Base-by-base conservation (phyloP, 2,797 vertebrate species). In the Malacoctenus gilli region DNA sequence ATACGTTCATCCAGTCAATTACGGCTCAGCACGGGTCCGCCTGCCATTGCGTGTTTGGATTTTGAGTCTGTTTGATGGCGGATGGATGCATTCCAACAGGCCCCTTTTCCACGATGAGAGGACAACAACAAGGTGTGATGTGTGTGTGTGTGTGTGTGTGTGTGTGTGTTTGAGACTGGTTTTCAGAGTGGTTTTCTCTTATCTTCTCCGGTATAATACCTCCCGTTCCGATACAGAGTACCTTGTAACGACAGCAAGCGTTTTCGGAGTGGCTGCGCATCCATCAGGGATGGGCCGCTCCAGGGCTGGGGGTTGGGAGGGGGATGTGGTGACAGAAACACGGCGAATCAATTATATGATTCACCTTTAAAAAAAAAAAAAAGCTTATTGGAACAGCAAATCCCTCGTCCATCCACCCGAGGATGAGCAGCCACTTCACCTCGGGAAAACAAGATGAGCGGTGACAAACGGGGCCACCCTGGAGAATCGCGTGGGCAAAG, bases 281-380 rank as follows among this genome's bases (percentile, higher is more conserved):
- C 49, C 50, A 52, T 57, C 53, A 9, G 44, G 39, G 56, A 56
- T 60, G n/a, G n/a, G n/a, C n/a, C n/a, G n/a, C n/a, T 54, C 43
- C 20, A 51, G 41, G 18, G 43, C 5, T 4, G 32, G 19, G 46
- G 4, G 7, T 13, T 31, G 13, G 14, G 19, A 8, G 15, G 64
- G 53, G 65, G 68, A 41, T 2, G 15, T 5, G 2, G 22, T 34
- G 64, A 68, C 63, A 63, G 31, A 44, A 66, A 67, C 59, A 70
- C 0, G 1, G 35, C 47, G 42, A 56, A 64, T 66, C 46, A 54
- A 54, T 71, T 64, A 69, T 39, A 57, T 12, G 4, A 66, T 25
- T 25, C 4, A 4, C 8, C 8, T 28, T 28, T 28, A 6, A 3
- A 6, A 14, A 57, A 64, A 46, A 14, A 59, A 28, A 3, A 40